A percentile compares a stretch with the other conserved stretches of the same genome.
phyloP scores from a whole-genome alignment of 2,888 invertebrate species.

The Protonemura montana region DNA sequence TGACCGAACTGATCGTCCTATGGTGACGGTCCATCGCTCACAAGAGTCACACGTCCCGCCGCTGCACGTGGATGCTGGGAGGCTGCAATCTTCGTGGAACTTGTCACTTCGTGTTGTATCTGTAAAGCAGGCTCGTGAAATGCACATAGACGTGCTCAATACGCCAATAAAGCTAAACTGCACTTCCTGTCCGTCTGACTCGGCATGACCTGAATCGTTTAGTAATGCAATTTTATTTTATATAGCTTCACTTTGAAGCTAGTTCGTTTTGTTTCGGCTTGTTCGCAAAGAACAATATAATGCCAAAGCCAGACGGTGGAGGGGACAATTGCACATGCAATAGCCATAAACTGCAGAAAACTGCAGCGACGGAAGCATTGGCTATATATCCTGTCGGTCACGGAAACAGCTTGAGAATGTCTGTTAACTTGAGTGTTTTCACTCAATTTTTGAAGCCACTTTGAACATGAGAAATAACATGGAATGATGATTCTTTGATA shows the following conservation, averaged over 20 bases:
- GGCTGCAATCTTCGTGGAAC: not conserved
- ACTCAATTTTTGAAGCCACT: too few species aligned
- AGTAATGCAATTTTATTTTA: constrained; percentile 20
- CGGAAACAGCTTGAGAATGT: too few species aligned
- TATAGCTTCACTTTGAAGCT: constrained; percentile 13
- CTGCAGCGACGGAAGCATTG: too few species aligned
- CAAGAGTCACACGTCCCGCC: not conserved
- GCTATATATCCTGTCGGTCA: too few species aligned
- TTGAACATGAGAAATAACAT: too few species aligned
- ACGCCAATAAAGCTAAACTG: constrained; percentile 38
- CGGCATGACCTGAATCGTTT: constrained; percentile 36
- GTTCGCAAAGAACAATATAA: not conserved
- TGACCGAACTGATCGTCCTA: not conserved
- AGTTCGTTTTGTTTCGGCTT: not conserved
- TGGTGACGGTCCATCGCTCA: not conserved
- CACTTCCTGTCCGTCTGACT: constrained; percentile 28
- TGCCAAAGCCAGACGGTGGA: not conserved
- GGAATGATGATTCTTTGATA: too few species aligned
- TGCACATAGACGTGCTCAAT: constrained; percentile 25
- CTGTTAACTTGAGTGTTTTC: too few species aligned
- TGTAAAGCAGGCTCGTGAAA: not conserved
- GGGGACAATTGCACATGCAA: too few species aligned
- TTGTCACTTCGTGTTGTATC: constrained; percentile 25
- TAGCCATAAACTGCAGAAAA: too few species aligned
- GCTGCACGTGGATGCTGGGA: not conserved